Conservation (phyloP, 2,888 invertebrate genomes). For the Monopis laevigella region DNA sequence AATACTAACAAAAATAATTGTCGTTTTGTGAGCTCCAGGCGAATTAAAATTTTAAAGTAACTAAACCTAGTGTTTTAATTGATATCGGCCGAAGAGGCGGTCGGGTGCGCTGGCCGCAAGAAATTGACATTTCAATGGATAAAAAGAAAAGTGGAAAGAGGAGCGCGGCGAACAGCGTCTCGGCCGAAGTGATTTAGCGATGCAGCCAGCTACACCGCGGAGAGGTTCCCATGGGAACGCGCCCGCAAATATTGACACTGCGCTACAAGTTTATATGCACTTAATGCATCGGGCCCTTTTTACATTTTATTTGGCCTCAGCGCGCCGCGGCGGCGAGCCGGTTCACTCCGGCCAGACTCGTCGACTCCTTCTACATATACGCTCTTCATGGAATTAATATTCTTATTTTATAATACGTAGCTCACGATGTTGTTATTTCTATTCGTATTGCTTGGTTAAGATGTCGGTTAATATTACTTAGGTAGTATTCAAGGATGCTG, state of each 20-base stretch:
- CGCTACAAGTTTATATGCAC: slow-evolving; percentile 65
- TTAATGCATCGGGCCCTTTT: slow-evolving; percentile 63
- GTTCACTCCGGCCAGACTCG: slow-evolving; percentile 12
- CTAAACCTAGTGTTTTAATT: slow-evolving; percentile 40
- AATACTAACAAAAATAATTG: too few species aligned
- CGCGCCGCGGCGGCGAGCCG: slow-evolving; percentile 28
- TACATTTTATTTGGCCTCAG: slow-evolving; percentile 59
- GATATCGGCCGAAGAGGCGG: slow-evolving; percentile 29
- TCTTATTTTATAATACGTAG: slow-evolving; percentile 5
- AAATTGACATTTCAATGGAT: slow-evolving; percentile 60
- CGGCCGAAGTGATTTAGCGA: slow-evolving; percentile 53
- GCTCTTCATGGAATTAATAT: slow-evolving; percentile 4
- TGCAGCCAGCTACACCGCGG: slow-evolving; percentile 24
- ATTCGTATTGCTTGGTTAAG: too few species aligned
- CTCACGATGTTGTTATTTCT: slow-evolving; percentile 2
- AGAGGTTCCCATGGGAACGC: slow-evolving; percentile 62
- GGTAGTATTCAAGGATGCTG: too few species aligned
- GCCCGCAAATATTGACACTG: slow-evolving; percentile 64
- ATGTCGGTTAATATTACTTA: too few species aligned
- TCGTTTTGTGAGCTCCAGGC: too few species aligned
- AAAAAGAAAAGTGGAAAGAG: slow-evolving; percentile 40
- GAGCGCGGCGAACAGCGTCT: slow-evolving; percentile 32
- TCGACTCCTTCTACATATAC: slow-evolving; percentile 8
- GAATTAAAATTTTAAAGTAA: too few species aligned
- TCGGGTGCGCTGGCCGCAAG: slow-evolving; percentile 19